These are phyloP conservation scores for Artibeus jamaicensis DNA, from an alignment of 2,797 vertebrate genomes.

Conservation along the genomic window DNA sequence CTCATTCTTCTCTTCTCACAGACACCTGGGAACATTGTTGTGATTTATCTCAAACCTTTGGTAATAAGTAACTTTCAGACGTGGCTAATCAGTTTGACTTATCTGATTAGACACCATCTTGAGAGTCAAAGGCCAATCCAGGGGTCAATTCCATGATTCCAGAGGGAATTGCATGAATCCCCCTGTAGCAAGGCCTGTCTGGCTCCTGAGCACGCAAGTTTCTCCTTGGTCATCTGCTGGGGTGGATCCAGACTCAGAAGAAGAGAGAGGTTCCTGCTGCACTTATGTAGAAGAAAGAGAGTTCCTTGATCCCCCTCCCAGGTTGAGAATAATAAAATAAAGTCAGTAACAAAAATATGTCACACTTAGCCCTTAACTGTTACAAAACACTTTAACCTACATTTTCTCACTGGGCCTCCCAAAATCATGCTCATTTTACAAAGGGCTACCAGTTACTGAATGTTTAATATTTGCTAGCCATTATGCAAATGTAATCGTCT, in stretches of 20 bases:
- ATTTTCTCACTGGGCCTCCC: background rate
- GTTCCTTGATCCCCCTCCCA: background rate
- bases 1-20: background rate
- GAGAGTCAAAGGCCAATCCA: background rate
- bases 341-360: background rate
- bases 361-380: background rate
- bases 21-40: background rate
- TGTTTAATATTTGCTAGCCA: background rate
- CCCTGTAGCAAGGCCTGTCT: background rate
- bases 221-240: background rate
- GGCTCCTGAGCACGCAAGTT: background rate
- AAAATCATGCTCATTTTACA: background rate
- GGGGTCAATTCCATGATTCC: background rate
- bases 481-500: background rate
- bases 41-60: background rate
- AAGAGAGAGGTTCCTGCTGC: background rate
- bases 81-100: conserved; percentile 6
- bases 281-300: background rate
- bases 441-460: background rate
- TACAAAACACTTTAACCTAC: background rate
- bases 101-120: conserved; percentile 39
- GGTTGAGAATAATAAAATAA: background rate
- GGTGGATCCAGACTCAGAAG: background rate
- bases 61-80: background rate
- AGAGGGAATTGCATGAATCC: background rate